Percentiles rank a stretch among this genome's conserved stretches.
phyloP scores from a whole-genome alignment of 2,888 invertebrate species.

The Agrenia bidenticulata region DNA sequence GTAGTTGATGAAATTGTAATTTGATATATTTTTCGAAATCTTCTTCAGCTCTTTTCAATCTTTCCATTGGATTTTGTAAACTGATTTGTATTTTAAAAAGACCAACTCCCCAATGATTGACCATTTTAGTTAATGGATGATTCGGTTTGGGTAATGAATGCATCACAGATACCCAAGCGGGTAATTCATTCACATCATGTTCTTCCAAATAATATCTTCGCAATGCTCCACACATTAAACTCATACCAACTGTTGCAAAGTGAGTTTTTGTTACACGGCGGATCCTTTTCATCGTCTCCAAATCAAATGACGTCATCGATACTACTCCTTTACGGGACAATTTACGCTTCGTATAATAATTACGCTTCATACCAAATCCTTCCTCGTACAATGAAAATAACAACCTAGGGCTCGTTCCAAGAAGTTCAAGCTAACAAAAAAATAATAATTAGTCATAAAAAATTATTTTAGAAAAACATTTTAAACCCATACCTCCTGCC shows the following conservation, averaged over 20 bases:
- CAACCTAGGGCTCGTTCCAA: too few species aligned
- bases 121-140: slow-evolving; percentile 45
- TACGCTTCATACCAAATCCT: slow-evolving; percentile 34
- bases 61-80: slow-evolving; percentile 21
- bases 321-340: slow-evolving; percentile 39
- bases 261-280: slow-evolving; percentile 40
- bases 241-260: slow-evolving; percentile 50
- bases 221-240: slow-evolving; percentile 45
- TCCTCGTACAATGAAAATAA: slow-evolving; percentile 41
- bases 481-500: neutral
- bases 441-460: too few species aligned
- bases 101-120: slow-evolving; percentile 51
- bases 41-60: slow-evolving; percentile 40
- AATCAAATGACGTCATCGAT: slow-evolving; percentile 40
- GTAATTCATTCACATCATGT: slow-evolving; percentile 9
- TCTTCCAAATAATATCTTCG: slow-evolving; percentile 34
- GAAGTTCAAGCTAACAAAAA: too few species aligned
- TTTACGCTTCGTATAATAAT: slow-evolving; percentile 44
- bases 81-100: slow-evolving; percentile 46
- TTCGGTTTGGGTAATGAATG: slow-evolving; percentile 47
- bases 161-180: slow-evolving; percentile 44
- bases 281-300: slow-evolving; percentile 40
- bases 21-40: slow-evolving; percentile 44
- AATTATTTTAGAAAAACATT: too few species aligned
- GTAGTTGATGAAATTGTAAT: slow-evolving; percentile 40